phyloP scores from a whole-genome alignment of 2,797 vertebrate species.

The Macroramphosus scolopax region DNA sequence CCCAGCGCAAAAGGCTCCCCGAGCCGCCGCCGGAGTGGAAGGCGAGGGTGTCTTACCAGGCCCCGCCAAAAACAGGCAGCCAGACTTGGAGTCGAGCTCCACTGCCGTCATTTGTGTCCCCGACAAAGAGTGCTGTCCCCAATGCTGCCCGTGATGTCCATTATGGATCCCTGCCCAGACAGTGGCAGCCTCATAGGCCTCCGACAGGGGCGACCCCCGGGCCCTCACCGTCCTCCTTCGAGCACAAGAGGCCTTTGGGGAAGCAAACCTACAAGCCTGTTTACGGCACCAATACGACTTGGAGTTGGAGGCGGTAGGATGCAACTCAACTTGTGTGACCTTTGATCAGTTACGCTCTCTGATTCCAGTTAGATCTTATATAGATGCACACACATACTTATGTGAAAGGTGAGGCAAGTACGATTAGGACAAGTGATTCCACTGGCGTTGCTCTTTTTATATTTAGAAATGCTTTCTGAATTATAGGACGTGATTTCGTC shows the following conservation, averaged over 20 bases:
- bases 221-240: conserved; percentile 72
- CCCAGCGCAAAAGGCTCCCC: conserved; percentile 85
- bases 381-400: no score
- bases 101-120: conserved; percentile 47
- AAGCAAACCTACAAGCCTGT: conserved; percentile 79
- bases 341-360: not conserved
- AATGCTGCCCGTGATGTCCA: conserved; percentile 52
- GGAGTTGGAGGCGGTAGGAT: conserved; percentile 76
- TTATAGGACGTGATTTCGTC: not conserved
- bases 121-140: conserved; percentile 63
- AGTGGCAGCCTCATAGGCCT: conserved; percentile 78
- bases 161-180: conserved; percentile 75
- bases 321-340: not conserved
- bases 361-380: conserved; percentile 5
- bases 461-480: not conserved
- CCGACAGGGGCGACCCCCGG: conserved; percentile 69
- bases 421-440: not conserved
- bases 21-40: conserved; percentile 84
- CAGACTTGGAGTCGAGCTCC: conserved; percentile 55
- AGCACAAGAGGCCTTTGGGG: conserved; percentile 59
- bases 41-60: conserved; percentile 72
- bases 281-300: conserved; percentile 76
- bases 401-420: no score
- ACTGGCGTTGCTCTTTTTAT: not conserved
- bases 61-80: conserved; percentile 48